Evolutionary conservation across 2,113 vertebrate species (phyloP).

Genomic region (Callaeas wilsoni): DNA sequence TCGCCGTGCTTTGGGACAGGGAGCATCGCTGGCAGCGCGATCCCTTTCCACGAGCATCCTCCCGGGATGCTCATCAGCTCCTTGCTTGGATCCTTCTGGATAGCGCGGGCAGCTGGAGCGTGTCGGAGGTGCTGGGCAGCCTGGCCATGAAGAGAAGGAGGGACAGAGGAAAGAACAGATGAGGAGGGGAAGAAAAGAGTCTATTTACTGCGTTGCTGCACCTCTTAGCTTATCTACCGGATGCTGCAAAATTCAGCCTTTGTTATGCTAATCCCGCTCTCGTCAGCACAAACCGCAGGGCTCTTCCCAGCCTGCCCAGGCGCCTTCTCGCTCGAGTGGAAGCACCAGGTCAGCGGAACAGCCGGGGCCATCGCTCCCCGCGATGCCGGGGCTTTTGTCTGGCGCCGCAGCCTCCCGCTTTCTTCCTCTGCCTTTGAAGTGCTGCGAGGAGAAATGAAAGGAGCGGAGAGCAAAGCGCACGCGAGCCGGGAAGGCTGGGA

Average conservation of each 20-base stretch:
- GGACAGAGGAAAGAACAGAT: background rate
- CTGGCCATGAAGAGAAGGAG: background rate
- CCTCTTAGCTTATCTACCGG: background rate
- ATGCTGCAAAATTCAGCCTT: background rate
- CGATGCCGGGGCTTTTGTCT: background rate
- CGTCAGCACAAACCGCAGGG: background rate
- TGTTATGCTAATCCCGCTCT: slow-evolving; percentile 48
- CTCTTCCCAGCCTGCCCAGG: background rate
- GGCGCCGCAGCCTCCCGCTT: background rate
- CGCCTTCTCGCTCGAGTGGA: background rate
- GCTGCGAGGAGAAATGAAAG: background rate
- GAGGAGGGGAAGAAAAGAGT: background rate
- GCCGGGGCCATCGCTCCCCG: background rate
- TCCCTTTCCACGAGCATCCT: too few species aligned
- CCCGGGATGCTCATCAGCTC: too few species aligned
- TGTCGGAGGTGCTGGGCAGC: background rate
- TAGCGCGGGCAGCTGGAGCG: background rate
- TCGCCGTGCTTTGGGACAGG: background rate
- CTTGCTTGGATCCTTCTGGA: too few species aligned
- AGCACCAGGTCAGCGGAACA: slow-evolving; percentile 3
- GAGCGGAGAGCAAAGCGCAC: background rate
- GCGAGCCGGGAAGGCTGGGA: background rate
- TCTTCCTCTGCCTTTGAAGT: background rate
- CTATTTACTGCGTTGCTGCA: background rate
- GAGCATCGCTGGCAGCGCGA: fast-evolving